These are phyloP conservation scores for Dipodomys merriami DNA, from an alignment of 2,113 vertebrate genomes.

Conservation along the genomic window DNA sequence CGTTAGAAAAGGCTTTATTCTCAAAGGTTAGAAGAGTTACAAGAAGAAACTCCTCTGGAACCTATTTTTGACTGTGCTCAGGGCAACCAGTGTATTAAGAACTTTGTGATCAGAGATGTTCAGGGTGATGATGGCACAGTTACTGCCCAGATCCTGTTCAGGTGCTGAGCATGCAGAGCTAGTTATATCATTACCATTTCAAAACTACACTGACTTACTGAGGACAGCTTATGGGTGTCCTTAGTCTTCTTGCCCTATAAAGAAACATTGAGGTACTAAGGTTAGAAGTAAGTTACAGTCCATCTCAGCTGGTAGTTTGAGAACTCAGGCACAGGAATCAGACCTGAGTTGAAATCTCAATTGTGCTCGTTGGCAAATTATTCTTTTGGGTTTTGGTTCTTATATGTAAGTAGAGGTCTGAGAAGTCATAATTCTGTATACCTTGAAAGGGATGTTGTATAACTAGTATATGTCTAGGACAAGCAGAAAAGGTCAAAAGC, in stretches of 20 bases:
- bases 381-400: neutral
- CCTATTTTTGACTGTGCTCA: neutral
- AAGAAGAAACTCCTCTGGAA: neutral
- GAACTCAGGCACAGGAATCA: too few species aligned
- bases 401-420: rapidly evolving
- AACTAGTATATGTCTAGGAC: too few species aligned
- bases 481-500: too few species aligned
- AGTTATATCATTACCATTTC: neutral
- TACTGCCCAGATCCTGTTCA: neutral
- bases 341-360: neutral
- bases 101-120: neutral
- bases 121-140: rapidly evolving
- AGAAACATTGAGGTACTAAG: neutral
- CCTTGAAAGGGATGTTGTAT: too few species aligned
- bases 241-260: neutral
- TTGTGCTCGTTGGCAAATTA: neutral
- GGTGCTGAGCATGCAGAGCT: neutral
- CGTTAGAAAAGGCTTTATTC: neutral
- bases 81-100: neutral
- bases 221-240: neutral
- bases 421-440: neutral
- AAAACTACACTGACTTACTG: neutral
- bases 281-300: too few species aligned
- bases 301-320: neutral
- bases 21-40: neutral